Evolutionary conservation across 2,888 invertebrate genomes (phyloP), one percentile per base, ranked within the genome.

Genomic region (Tortricodes alternella): DNA sequence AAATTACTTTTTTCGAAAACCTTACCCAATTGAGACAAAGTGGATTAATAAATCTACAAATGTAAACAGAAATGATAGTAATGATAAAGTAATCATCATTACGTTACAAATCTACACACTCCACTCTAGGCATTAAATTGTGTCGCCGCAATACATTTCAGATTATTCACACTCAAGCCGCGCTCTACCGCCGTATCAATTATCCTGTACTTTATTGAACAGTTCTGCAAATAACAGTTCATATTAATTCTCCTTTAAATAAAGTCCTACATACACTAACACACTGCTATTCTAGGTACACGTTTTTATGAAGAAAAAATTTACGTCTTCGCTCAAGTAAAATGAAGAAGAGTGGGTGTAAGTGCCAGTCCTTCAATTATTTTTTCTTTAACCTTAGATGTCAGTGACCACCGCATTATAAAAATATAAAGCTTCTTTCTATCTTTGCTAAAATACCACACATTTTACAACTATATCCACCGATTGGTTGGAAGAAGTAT

Each of bases 291-390:
- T n/a, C n/a, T n/a, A n/a, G n/a, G n/a, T n/a, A n/a, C n/a, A 67
- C 67, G 68, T 78, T 71, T 70, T 65, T 35, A 65, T 66, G 71
- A 74, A 71, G 64, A 71, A 70, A 65, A 74, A 76, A 73, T 73
- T 74, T 73, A 68, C 68, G 66, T 63, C 49, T 58, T 13, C 59
- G 64, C 60, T 61, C 58, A 43, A 57, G 64, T 66, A n/a, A n/a
- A n/a, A n/a, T n/a, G n/a, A n/a, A n/a, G n/a, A n/a, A n/a, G n/a
- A n/a, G n/a, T n/a, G n/a, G n/a, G n/a, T n/a, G n/a, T n/a, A n/a
- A n/a, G n/a, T n/a, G n/a, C n/a, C n/a, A n/a, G n/a, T n/a, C n/a
- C n/a, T n/a, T n/a, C n/a, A n/a, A n/a, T n/a, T n/a, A n/a, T n/a
- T n/a, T n/a, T n/a, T n/a, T n/a, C n/a, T n/a, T n/a, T n/a, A n/a